A percentile compares a stretch with the other conserved stretches of the same genome.
phyloP scores from a whole-genome alignment of 2,113 vertebrate genomes.

The Mus musculus region DNA sequence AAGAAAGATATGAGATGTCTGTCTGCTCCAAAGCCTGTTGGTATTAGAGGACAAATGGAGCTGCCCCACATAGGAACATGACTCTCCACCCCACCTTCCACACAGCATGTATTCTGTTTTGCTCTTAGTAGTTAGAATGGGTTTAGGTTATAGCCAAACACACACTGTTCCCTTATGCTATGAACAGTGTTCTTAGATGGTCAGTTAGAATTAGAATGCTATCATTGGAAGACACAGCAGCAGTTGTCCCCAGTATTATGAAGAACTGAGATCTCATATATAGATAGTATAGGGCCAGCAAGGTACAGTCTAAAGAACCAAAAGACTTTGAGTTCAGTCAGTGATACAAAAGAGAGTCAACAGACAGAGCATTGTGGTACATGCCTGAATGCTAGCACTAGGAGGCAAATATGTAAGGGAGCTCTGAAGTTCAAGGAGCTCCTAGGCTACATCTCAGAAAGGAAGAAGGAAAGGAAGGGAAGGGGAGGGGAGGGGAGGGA shows the following conservation, averaged over 20 bases:
- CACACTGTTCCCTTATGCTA: background rate
- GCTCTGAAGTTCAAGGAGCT: background rate
- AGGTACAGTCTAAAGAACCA: background rate
- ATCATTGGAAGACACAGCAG: background rate
- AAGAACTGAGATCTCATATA: background rate
- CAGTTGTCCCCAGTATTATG: background rate
- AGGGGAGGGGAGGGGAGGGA: accelerated
- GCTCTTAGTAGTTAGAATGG: background rate
- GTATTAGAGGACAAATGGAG: background rate
- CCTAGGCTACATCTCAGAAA: background rate
- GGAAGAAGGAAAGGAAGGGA: accelerated
- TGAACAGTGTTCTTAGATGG: background rate
- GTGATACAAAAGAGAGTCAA: background rate
- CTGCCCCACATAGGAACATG: background rate
- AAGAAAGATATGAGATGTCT: background rate
- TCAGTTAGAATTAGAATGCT: background rate
- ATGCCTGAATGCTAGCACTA: background rate
- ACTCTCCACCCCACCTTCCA: background rate
- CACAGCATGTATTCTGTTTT: background rate
- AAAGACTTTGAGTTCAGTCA: background rate
- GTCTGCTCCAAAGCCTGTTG: background rate
- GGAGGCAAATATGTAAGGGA: background rate
- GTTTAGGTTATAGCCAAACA: background rate
- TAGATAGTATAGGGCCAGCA: background rate
- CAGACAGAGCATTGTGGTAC: background rate